Evolutionary conservation across 2,888 invertebrate species (phyloP), one percentile per base, ranked within the genome.

Genomic region (Aphelenchoides bicaudatus): DNA sequence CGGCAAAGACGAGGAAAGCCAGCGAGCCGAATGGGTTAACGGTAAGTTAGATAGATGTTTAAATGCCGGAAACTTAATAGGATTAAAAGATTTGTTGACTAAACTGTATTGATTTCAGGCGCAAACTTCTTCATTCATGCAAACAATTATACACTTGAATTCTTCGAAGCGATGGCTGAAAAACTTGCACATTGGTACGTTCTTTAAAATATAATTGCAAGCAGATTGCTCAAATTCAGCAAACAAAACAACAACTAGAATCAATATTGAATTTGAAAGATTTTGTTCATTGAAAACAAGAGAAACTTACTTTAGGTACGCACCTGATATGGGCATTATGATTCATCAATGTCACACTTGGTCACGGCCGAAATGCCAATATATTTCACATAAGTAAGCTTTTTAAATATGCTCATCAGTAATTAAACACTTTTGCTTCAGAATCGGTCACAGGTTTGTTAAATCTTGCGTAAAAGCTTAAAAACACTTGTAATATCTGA

Each of bases 321-420:
- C 77, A n/a, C 77, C 77, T 0, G 77, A 77, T 64, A 77, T 77
- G 77, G 77, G 77, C 38, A 63, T 77, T 27, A 77, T 77, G 77
- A 77, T 77, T 37, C 77, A 77, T 25, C 77, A 77, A 58, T 77
- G 77, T 52, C 73, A 78, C 58, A 78, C 77, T 13, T 77, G 77
- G 77, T 59, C 58, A 16, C 58, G 54, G 21, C 72, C 73, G 4
- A 58, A 56, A 21, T 77, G 77, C 61, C 68, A 69, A 30, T 77
- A 69, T 61, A 76, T 77, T 46, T 71, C 77, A n/a, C 75, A 78
- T 62, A 74, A 73, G 75, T 75, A 29, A 61, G 69, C 65, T 19
- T 13, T 2, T 5, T 4, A 13, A 19, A 21, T 31, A 58, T 19
- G 19, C 28, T 27, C 3, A 6, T 3, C 30, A 47, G 47, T 19